Evolutionary conservation across 2,113 vertebrate species (phyloP).

Genomic region (Microcebus murinus): DNA sequence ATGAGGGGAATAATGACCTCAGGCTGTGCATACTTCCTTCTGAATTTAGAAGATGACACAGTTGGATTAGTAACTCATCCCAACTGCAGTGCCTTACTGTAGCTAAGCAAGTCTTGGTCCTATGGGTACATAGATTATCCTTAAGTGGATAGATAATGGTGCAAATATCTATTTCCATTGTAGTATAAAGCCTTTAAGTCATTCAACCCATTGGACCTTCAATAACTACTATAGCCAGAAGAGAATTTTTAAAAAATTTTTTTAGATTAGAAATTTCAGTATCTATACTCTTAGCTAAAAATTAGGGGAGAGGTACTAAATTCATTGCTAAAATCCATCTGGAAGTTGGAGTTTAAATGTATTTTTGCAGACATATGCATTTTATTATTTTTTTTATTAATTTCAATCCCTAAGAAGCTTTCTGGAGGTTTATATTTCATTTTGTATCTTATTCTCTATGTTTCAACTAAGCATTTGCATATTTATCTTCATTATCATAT

Average conservation of each 20-base stretch:
- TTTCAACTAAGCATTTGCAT: conserved; percentile 32
- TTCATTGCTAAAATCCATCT: conserved; percentile 7
- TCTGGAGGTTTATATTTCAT: neutral
- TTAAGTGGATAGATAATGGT: neutral
- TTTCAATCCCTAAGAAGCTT: conserved; percentile 47
- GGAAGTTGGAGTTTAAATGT: neutral
- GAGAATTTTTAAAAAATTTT: neutral
- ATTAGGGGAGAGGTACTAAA: neutral
- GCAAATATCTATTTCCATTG: neutral
- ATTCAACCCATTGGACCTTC: neutral
- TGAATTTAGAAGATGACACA: neutral
- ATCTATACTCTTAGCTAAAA: conserved; percentile 10
- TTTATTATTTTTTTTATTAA: conserved; percentile 32
- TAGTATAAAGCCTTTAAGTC: neutral
- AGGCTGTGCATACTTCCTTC: neutral
- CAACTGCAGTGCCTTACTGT: neutral
- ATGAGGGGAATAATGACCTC: neutral
- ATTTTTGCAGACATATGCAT: neutral
- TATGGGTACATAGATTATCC: neutral
- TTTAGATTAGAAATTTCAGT: neutral
- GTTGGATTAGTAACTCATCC: neutral
- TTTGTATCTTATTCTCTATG: conserved; percentile 25
- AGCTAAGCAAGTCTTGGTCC: neutral
- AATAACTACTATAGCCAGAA: neutral
- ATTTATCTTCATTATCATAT: conserved; percentile 48